A percentile compares a stretch with the other conserved stretches of the same genome.
These are phyloP conservation scores for Hirundichthys speculiger DNA, from an alignment of 2,113 vertebrate species.

Conservation along the genomic window DNA sequence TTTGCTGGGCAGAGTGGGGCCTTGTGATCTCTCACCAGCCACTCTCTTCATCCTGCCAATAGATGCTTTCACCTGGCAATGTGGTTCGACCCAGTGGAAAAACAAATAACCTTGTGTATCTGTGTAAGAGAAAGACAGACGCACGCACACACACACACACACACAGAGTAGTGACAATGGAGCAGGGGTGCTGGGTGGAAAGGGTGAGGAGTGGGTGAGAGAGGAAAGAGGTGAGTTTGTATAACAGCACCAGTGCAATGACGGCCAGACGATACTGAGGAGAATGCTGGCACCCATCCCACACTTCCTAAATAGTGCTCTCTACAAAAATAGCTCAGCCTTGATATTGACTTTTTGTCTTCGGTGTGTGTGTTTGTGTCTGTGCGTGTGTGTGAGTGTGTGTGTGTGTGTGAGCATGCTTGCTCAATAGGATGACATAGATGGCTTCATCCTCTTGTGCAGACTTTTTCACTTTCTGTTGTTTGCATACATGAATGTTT, in stretches of 20 bases:
- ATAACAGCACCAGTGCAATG: slow-evolving; percentile 70
- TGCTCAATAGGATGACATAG: slow-evolving; percentile 44
- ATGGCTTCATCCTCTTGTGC: slow-evolving; percentile 48
- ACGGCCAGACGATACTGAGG: slow-evolving; percentile 75
- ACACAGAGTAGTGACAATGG: slow-evolving; percentile 68
- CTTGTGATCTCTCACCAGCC: slow-evolving; percentile 72
- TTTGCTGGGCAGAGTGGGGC: slow-evolving; percentile 79
- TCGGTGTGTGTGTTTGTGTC: slow-evolving; percentile 45
- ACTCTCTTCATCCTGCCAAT: slow-evolving; percentile 70
- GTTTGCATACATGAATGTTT: slow-evolving; percentile 1
- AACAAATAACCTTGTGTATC: slow-evolving; percentile 80
- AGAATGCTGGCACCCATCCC: slow-evolving; percentile 76
- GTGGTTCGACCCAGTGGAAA: slow-evolving; percentile 77
- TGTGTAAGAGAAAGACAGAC: slow-evolving; percentile 35
- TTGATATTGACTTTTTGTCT: slow-evolving; percentile 82
- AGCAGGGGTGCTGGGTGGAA: slow-evolving; percentile 56
- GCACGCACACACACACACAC: slow-evolving; percentile 36
- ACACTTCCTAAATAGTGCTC: slow-evolving; percentile 81
- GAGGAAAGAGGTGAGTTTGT: slow-evolving; percentile 75
- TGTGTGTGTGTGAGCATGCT: slow-evolving; percentile 35
- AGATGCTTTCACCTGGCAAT: slow-evolving; percentile 78
- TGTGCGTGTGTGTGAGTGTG: not conserved
- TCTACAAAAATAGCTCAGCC: slow-evolving; percentile 82
- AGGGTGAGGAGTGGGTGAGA: slow-evolving; percentile 62
- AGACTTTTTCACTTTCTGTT: slow-evolving; percentile 37